Evolutionary conservation across 2,113 vertebrate genomes (phyloP).

Genomic region (Microcebus griseorufus): DNA sequence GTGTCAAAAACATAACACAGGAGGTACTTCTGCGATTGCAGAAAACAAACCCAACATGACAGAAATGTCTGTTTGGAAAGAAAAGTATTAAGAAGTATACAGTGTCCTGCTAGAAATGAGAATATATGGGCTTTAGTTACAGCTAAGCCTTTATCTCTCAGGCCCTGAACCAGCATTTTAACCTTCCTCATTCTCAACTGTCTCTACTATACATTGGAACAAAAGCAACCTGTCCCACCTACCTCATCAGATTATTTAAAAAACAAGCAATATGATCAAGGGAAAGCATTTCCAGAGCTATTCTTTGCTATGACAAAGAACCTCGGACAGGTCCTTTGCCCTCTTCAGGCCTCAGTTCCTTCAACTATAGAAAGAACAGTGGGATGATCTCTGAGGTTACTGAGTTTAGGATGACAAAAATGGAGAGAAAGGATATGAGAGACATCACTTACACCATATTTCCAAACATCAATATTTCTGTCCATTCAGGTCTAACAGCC

Average conservation of each 20-base stretch:
- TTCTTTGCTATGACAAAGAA: background rate
- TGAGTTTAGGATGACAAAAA: constrained; percentile 17
- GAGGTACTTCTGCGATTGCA: background rate
- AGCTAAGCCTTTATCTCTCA: background rate
- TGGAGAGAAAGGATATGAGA: background rate
- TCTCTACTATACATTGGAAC: background rate
- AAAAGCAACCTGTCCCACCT: constrained; percentile 1
- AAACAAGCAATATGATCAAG: background rate
- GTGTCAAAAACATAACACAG: background rate
- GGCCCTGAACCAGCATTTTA: background rate
- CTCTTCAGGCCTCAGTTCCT: background rate
- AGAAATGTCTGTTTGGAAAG: background rate
- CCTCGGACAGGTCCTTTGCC: background rate
- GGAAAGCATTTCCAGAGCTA: constrained; percentile 28
- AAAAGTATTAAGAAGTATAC: background rate
- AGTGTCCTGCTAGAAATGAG: background rate
- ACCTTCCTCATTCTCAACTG: background rate
- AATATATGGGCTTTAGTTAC: background rate
- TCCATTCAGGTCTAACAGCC: background rate
- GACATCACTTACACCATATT: background rate
- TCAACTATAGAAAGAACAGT: background rate
- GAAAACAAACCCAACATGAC: background rate
- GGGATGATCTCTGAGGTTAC: background rate
- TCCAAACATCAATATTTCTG: background rate
- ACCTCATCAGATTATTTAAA: background rate